These are phyloP conservation scores for Thalassoma bifasciatum DNA, from an alignment of 2,113 vertebrate genomes.

Conservation along the genomic window DNA sequence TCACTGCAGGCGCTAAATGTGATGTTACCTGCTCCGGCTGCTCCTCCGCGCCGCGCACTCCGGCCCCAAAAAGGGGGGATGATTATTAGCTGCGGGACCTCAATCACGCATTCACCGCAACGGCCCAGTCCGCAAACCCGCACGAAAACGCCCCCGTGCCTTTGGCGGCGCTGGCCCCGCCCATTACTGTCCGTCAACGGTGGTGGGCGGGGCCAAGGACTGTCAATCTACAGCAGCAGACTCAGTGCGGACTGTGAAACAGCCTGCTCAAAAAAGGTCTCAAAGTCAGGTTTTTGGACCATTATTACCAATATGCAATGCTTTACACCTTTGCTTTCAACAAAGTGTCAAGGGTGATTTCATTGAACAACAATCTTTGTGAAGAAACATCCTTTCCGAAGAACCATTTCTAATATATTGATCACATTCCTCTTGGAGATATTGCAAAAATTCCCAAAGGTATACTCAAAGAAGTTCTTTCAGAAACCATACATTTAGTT, in stretches of 20 bases:
- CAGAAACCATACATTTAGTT: no score
- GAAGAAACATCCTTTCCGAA: not conserved
- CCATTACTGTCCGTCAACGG: slow-evolving; percentile 66
- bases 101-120: slow-evolving; percentile 83
- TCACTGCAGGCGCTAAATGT: no score
- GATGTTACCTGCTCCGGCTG: slow-evolving; percentile 75
- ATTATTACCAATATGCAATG: no score
- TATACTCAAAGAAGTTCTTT: no score
- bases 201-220: slow-evolving; percentile 51
- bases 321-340: not conserved
- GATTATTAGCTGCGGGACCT: slow-evolving; percentile 71
- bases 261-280: slow-evolving; percentile 64
- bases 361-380: not conserved
- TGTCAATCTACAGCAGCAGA: slow-evolving; percentile 36
- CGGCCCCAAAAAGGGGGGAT: slow-evolving; percentile 74
- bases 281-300: not conserved
- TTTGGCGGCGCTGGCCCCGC: slow-evolving; percentile 69
- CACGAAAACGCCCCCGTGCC: slow-evolving; percentile 80
- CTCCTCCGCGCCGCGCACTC: slow-evolving; percentile 71
- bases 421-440: no score
- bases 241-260: slow-evolving; percentile 2
- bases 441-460: no score
- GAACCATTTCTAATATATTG: not conserved
- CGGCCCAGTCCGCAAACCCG: slow-evolving; percentile 76
- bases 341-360: not conserved